Evolutionary conservation across 2,797 vertebrate species (phyloP).

Genomic region (Rallus crepitans): DNA sequence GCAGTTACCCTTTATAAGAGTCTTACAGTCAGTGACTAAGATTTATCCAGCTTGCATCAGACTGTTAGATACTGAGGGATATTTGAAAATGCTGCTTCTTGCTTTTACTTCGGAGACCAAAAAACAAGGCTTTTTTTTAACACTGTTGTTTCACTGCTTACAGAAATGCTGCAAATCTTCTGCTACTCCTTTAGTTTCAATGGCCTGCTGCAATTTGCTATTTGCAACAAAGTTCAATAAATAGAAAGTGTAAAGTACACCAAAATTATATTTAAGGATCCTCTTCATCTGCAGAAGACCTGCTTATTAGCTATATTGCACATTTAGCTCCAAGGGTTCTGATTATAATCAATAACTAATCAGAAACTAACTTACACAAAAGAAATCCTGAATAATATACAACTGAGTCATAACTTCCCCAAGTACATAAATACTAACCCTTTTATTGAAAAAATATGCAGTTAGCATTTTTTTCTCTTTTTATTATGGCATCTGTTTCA

Average conservation of each 20-base stretch:
- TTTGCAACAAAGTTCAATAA: conserved; percentile 53
- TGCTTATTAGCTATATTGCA: conserved; percentile 24
- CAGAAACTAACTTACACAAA: conserved; percentile 66
- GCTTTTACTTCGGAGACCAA: neutral
- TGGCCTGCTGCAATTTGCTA: conserved; percentile 22
- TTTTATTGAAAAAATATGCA: conserved; percentile 35
- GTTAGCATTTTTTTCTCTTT: conserved; percentile 36
- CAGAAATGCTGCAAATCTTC: conserved; percentile 1
- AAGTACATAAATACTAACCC: conserved; percentile 16
- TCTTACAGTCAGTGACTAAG: neutral
- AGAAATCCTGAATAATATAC: conserved; percentile 40
- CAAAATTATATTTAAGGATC: conserved; percentile 45
- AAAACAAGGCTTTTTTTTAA: neutral
- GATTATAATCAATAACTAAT: conserved; percentile 66
- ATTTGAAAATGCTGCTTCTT: neutral
- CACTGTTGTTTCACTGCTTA: neutral
- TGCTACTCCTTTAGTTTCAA: neutral
- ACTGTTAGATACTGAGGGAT: neutral
- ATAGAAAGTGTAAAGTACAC: conserved; percentile 37
- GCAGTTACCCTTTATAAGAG: neutral
- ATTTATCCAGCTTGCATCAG: neutral
- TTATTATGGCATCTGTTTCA: conserved; percentile 31
- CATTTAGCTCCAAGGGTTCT: conserved; percentile 50
- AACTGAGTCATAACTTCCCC: conserved; percentile 55
- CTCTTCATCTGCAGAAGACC: conserved; percentile 31